phyloP scores from a whole-genome alignment of 2,888 invertebrate species.

The Endomychus coccineus region DNA sequence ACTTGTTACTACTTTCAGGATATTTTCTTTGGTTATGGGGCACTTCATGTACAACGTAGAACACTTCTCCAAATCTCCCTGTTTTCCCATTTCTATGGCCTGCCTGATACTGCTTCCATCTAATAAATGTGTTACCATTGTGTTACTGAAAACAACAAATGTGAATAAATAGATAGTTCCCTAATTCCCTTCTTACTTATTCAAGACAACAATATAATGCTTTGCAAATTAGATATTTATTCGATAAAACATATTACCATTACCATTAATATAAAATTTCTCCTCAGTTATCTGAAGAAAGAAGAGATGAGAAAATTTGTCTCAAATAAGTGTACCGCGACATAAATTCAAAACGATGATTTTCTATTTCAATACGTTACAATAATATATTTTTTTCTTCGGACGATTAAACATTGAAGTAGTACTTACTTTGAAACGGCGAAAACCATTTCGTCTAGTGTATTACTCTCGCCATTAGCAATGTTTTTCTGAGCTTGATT shows the following conservation, averaged over 20 bases:
- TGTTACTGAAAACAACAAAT: slow-evolving; percentile 50
- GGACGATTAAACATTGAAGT: neutral
- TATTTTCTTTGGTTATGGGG: slow-evolving; percentile 59
- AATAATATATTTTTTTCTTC: no score
- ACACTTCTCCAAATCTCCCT: slow-evolving; percentile 52
- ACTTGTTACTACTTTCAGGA: slow-evolving; percentile 60
- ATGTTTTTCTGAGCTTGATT: slow-evolving; percentile 61
- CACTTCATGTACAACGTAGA: slow-evolving; percentile 56
- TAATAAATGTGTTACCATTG: slow-evolving; percentile 59
- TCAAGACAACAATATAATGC: no score
- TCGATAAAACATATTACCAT: no score
- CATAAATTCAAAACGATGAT: no score
- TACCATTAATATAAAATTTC: no score
- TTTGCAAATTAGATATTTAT: no score
- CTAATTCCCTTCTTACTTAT: no score
- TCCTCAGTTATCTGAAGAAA: no score
- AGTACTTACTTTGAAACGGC: slow-evolving; percentile 53
- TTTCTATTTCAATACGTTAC: no score
- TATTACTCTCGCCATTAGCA: slow-evolving; percentile 54
- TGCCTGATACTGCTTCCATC: slow-evolving; percentile 67
- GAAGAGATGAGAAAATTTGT: no score
- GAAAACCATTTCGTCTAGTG: slow-evolving; percentile 56
- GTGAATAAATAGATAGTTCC: no score
- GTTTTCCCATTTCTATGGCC: slow-evolving; percentile 56
- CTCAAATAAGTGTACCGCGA: no score